These are phyloP conservation scores for Homalodisca vitripennis DNA, from an alignment of 1,140 invertebrate genomes.

Conservation along the genomic window DNA sequence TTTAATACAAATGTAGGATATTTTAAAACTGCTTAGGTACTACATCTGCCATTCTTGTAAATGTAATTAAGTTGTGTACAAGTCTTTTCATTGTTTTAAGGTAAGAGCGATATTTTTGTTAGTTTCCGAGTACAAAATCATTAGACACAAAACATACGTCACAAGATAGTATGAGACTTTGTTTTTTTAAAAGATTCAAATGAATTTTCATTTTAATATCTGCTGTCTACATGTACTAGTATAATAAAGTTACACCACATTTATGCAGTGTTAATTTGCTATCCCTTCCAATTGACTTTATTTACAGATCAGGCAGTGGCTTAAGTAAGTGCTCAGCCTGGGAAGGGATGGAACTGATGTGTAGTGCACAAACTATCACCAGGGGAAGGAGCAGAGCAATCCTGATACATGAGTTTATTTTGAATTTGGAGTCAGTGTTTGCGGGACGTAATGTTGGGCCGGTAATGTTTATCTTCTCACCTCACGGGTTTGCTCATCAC, in stretches of 20 bases:
- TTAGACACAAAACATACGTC: slow-evolving; percentile 1
- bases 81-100: neutral
- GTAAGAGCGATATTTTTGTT: neutral
- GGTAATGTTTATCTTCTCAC: too few species aligned
- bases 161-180: neutral
- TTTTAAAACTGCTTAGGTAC: slow-evolving; percentile 9
- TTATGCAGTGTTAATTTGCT: neutral
- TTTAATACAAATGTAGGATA: neutral
- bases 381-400: too few species aligned
- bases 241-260: slow-evolving; percentile 24
- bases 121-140: slow-evolving; percentile 13
- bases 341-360: too few species aligned
- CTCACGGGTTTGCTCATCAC: too few species aligned
- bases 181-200: neutral
- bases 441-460: too few species aligned
- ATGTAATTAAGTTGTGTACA: neutral
- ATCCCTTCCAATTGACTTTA: neutral
- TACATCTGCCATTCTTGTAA: neutral
- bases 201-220: neutral
- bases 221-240: slow-evolving; percentile 19
- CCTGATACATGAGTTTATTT: too few species aligned
- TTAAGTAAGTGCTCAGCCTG: too few species aligned
- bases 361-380: too few species aligned
- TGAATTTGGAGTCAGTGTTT: too few species aligned
- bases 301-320: too few species aligned